Evolutionary conservation across 1,140 invertebrate species (phyloP).

Genomic region (Temnothorax curvispinosus): DNA sequence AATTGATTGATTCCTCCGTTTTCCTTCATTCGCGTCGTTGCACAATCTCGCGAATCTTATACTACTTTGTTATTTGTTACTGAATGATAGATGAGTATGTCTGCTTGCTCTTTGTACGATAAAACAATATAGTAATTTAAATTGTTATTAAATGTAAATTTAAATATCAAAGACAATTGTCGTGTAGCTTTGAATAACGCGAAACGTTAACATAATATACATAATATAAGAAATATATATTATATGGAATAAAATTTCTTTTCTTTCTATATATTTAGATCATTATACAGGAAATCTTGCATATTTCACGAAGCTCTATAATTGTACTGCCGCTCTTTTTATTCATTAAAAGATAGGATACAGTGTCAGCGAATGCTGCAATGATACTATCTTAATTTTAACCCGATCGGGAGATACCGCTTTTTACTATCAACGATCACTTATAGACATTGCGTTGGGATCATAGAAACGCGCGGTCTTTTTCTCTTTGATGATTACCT

Average conservation of each 20-base stretch:
- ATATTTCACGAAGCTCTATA: neutral
- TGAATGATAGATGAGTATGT: slow-evolving; percentile 21
- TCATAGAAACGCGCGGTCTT: slow-evolving; percentile 66
- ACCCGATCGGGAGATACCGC: slow-evolving; percentile 70
- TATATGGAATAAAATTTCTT: neutral
- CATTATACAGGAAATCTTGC: neutral
- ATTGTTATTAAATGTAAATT: neutral
- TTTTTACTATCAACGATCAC: slow-evolving; percentile 66
- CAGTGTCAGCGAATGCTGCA: slow-evolving; percentile 31
- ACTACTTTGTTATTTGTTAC: slow-evolving; percentile 18
- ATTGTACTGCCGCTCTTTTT: neutral
- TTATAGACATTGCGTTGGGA: slow-evolving; percentile 68
- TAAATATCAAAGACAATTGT: neutral
- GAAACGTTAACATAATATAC: neutral
- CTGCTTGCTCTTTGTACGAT: neutral
- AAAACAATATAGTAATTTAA: neutral
- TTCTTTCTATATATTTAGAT: neutral
- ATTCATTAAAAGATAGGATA: slow-evolving; percentile 36
- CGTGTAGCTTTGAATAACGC: neutral
- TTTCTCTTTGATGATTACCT: slow-evolving; percentile 59
- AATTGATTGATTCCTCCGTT: slow-evolving; percentile 50
- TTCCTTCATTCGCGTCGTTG: slow-evolving; percentile 20
- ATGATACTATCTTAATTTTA: slow-evolving; percentile 76
- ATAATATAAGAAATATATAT: neutral
- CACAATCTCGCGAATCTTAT: neutral